These are phyloP conservation scores for Notiomystis cincta DNA, from an alignment of 2,113 vertebrate species.

Conservation along the genomic window DNA sequence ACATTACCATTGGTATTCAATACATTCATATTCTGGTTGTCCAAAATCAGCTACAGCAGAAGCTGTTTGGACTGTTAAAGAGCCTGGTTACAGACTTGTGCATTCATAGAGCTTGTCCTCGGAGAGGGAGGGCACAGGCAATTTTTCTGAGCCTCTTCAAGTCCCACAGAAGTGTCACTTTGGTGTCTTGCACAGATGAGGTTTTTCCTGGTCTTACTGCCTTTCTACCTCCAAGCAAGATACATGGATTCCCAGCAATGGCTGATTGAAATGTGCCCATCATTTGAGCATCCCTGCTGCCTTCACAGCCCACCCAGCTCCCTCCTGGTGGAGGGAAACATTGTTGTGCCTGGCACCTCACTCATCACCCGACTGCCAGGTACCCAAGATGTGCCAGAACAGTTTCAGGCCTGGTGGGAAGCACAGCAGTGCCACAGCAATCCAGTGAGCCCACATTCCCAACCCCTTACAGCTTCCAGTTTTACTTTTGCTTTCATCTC, in stretches of 20 bases:
- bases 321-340: neutral
- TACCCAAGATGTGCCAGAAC: neutral
- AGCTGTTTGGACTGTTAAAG: rapidly evolving
- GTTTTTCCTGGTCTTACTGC: neutral
- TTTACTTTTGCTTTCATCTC: neutral
- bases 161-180: neutral
- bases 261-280: neutral
- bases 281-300: neutral
- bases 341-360: rapidly evolving
- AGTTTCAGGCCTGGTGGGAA: neutral
- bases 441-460: neutral
- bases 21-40: neutral
- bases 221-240: neutral
- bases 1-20: neutral
- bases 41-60: neutral
- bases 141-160: neutral
- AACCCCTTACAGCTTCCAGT: neutral
- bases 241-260: neutral
- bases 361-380: neutral
- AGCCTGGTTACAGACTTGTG: neutral
- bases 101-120: neutral
- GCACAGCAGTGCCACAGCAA: neutral
- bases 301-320: neutral
- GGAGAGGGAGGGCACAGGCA: neutral
- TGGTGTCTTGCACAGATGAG: neutral